Base-by-base conservation (phyloP, 2,888 invertebrate genomes). In the Andrena trimmerana region DNA sequence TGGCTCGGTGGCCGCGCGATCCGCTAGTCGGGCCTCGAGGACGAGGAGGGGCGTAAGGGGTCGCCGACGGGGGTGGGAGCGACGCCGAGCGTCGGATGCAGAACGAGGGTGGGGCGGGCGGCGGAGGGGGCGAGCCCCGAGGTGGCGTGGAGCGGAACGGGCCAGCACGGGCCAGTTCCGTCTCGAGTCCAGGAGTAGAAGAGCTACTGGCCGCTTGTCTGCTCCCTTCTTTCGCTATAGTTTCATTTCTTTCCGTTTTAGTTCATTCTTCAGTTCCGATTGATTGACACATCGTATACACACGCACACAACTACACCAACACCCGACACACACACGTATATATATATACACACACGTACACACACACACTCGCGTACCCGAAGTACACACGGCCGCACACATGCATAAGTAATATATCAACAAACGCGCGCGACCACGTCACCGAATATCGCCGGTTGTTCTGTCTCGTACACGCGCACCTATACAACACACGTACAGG, bases 171-270 rank as follows among this genome's bases (percentile, higher is more conserved):
- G 84, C 90, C 91, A 94, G 81, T 95, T 95, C 71, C 95, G 90
- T 89, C 95, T 87, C 95, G 95, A 88, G 95, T 95, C 79, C 95
- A 95, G 86, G 95, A 94, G 90, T 95, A 95, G 79, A 95, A 94
- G 92, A 95, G 95, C 89, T 89, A 92, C 95, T 95, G 92, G 95
- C 95, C 89, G 95, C 95, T 85, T 95, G 93, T 81, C 95, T 95
- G 93, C 95, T 95, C 87, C 94, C 95, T 91, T 95, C 90, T 86
- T 95, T 94, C 92, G 92, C 91, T 91, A 87, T 89, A 93, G 90
- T 94, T 94, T 93, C 92, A 93, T 93, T 93, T 93, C 90, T 93
- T 92, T 93, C 91, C 93, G 91, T 92, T 92, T 92, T 92, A 92
- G 91, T 92, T 92, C 86, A 81, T 88, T 91, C 91, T 92, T 92